phyloP scores from a whole-genome alignment of 2,797 vertebrate species.

The Phaenicophaeus curvirostris region DNA sequence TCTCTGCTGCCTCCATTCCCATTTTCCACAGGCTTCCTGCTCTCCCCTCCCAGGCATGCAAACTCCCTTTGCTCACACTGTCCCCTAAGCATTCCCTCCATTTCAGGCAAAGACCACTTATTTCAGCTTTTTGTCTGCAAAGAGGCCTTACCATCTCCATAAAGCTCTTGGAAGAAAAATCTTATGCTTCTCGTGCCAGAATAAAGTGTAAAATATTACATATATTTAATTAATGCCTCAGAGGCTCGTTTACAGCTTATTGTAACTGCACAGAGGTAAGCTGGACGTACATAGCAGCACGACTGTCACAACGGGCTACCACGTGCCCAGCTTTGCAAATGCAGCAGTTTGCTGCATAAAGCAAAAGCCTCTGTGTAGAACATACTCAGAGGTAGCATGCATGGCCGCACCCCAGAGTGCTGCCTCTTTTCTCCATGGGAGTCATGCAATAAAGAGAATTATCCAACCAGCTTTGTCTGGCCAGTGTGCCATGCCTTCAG shows the following conservation, averaged over 20 bases:
- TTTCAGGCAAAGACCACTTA: background rate
- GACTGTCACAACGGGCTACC: background rate
- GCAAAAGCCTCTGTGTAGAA: background rate
- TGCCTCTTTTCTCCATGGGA: background rate
- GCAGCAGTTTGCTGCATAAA: background rate
- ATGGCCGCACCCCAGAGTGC: fast-evolving
- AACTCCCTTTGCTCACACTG: background rate
- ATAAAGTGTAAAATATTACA: background rate
- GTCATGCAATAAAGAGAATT: background rate
- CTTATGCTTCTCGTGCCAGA: background rate
- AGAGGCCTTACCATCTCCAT: background rate
- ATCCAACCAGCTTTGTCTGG: background rate
- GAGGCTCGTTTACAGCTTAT: background rate
- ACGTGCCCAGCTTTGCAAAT: background rate
- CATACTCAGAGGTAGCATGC: background rate
- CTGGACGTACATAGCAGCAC: background rate
- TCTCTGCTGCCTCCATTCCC: background rate
- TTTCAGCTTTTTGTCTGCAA: background rate
- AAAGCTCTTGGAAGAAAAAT: background rate
- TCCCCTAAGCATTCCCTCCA: background rate
- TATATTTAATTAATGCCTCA: background rate
- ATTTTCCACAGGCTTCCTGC: background rate
- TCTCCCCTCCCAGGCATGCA: background rate
- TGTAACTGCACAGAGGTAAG: background rate
- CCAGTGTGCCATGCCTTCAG: background rate